A percentile compares a stretch with the other conserved stretches of the same genome.
Evolutionary conservation across 2,797 vertebrate genomes (phyloP).

Genomic region (Numenius phaeopus): DNA sequence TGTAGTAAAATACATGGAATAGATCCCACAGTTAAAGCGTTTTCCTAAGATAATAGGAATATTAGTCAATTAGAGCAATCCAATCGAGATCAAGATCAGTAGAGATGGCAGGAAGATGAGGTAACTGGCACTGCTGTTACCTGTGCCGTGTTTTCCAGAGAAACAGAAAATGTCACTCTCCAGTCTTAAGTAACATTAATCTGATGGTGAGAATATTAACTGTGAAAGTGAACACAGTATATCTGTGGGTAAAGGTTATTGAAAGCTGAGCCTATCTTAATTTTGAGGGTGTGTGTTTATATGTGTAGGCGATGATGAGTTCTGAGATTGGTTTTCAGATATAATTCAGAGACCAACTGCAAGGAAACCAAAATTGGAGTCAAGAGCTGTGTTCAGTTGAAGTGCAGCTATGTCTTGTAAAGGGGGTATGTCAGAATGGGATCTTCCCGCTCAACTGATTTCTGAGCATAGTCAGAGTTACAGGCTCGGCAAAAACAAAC

Average conservation of each 20-base stretch:
- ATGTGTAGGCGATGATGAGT: conserved; percentile 19
- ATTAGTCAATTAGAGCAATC: conserved; percentile 29
- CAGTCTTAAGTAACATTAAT: background rate
- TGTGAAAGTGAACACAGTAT: background rate
- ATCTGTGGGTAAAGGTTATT: conserved; percentile 6
- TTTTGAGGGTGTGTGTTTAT: background rate
- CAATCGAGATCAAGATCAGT: background rate
- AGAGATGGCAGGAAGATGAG: background rate
- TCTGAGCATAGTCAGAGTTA: background rate
- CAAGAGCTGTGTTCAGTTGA: background rate
- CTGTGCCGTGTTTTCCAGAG: background rate
- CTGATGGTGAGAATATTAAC: background rate
- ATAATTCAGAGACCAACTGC: background rate
- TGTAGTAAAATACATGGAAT: background rate
- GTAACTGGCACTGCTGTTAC: background rate
- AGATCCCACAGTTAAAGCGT: background rate
- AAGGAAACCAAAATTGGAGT: background rate
- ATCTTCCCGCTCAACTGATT: background rate
- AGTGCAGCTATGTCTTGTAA: background rate
- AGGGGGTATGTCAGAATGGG: background rate
- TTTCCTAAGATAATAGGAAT: background rate
- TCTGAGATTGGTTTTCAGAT: conserved; percentile 37
- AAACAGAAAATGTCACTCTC: conserved; percentile 27
- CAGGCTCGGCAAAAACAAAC: background rate
- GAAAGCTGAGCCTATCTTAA: conserved; percentile 26